These are phyloP conservation scores for Drosophila lacertosa DNA, from an alignment of 1,140 invertebrate species.

Conservation along the genomic window DNA sequence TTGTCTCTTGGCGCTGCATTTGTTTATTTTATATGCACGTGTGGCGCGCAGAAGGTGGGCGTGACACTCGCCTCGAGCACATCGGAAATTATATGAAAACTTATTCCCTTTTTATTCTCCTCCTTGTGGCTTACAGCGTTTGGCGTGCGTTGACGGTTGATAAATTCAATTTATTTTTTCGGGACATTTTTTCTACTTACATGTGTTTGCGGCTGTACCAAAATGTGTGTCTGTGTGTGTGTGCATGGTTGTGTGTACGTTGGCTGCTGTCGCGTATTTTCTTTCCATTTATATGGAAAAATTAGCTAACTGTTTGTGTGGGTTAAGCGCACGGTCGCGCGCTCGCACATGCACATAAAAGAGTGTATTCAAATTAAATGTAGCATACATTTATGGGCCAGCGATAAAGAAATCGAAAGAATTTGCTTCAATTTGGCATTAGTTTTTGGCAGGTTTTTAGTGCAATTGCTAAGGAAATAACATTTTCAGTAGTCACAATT, in stretches of 20 bases:
- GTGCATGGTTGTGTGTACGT: background rate
- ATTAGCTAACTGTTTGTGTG: conserved; percentile 60
- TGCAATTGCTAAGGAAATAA: conserved; percentile 28
- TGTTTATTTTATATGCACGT: conserved; percentile 36
- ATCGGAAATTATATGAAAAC: conserved; percentile 59
- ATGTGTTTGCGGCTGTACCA: background rate
- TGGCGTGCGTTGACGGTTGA: conserved; percentile 41
- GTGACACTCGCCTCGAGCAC: conserved; percentile 17
- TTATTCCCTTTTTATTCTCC: conserved; percentile 26
- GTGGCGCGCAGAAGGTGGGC: background rate
- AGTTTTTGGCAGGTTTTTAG: conserved; percentile 30
- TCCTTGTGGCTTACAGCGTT: conserved; percentile 4
- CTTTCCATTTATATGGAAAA: conserved; percentile 66
- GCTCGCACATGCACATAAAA: conserved; percentile 63
- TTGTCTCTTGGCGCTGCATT: conserved; percentile 24
- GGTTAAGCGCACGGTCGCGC: conserved; percentile 66
- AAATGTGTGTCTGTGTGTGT: conserved; percentile 5
- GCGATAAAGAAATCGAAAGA: conserved; percentile 29
- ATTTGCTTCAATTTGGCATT: conserved; percentile 17
- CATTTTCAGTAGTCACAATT: background rate
- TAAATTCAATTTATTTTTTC: conserved; percentile 79
- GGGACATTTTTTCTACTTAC: conserved; percentile 50
- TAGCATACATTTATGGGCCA: conserved; percentile 71
- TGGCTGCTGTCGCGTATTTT: conserved; percentile 56
- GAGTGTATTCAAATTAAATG: conserved; percentile 58